Evolutionary conservation across 2,888 invertebrate genomes (phyloP).

Genomic region (Ernsta delagoae): DNA sequence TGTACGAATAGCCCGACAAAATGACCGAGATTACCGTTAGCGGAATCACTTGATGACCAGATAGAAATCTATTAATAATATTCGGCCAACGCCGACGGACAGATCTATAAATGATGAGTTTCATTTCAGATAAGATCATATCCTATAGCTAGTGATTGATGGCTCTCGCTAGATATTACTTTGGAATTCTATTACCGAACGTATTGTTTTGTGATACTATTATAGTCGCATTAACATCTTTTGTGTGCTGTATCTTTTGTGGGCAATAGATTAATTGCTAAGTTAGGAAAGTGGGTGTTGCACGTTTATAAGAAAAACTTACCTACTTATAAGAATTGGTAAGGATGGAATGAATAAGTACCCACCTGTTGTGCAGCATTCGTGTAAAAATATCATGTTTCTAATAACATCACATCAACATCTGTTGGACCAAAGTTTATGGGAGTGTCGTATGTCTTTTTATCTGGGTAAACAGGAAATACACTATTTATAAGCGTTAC

Average conservation of each 20-base stretch:
- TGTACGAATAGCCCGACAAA: constrained; percentile 71
- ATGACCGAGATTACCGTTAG: constrained; percentile 76
- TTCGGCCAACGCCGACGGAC: constrained; percentile 77
- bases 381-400: no score
- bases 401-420: no score
- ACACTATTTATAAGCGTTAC: not conserved
- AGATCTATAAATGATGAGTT: constrained; percentile 84
- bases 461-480: constrained; percentile 28
- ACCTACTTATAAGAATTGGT: no score
- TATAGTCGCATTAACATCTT: constrained; percentile 77
- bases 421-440: no score
- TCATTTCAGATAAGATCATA: constrained; percentile 83
- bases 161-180: constrained; percentile 69
- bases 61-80: constrained; percentile 84
- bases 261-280: constrained; percentile 15
- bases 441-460: no score
- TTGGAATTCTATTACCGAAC: constrained; percentile 76
- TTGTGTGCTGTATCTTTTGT: constrained; percentile 28
- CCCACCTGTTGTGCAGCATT: no score
- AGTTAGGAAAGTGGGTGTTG: constrained; percentile 5
- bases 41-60: constrained; percentile 79
- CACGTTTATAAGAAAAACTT: not conserved
- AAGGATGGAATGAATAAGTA: no score
- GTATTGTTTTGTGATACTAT: constrained; percentile 76
- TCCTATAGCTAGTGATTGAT: constrained; percentile 79